Conservation (phyloP, 1,140 invertebrate species). For the Vollenhovia emeryi region DNA sequence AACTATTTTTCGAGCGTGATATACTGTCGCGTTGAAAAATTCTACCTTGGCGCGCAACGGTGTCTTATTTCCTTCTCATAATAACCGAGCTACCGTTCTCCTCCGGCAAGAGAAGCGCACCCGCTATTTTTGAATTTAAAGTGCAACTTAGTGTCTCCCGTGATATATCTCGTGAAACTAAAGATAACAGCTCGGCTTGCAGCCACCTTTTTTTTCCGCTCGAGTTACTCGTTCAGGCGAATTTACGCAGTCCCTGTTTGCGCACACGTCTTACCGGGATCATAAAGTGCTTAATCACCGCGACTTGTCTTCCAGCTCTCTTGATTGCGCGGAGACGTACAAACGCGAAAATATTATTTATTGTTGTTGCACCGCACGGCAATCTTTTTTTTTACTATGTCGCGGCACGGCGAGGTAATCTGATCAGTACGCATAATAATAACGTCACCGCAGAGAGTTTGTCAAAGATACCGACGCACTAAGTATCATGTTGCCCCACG, state of each 20-base stretch:
- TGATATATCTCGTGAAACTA: constrained; percentile 52
- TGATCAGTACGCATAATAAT: constrained; percentile 24
- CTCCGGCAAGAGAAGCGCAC: constrained; percentile 24
- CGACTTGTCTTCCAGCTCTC: background rate
- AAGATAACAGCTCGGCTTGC: constrained; percentile 47
- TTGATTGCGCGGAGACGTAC: background rate
- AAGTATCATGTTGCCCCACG: constrained; percentile 39
- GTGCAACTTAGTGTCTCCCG: constrained; percentile 50
- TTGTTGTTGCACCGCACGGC: too few species aligned
- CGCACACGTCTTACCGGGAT: background rate
- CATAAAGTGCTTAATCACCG: background rate
- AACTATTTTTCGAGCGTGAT: constrained; percentile 35
- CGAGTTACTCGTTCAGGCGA: background rate
- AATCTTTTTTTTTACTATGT: background rate
- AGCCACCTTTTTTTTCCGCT: constrained; percentile 20
- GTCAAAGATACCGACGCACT: constrained; percentile 61
- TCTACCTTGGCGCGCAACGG: background rate
- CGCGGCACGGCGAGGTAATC: background rate
- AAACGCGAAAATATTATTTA: background rate
- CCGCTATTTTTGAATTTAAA: constrained; percentile 58
- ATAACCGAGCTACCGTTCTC: constrained; percentile 39
- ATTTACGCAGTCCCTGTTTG: constrained; percentile 10
- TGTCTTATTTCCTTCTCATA: constrained; percentile 53
- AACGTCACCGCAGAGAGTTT: constrained; percentile 33
- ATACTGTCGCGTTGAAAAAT: constrained; percentile 47